Base-by-base conservation (phyloP, 2,113 vertebrate genomes). In the Microcebus ravelobensis region DNA sequence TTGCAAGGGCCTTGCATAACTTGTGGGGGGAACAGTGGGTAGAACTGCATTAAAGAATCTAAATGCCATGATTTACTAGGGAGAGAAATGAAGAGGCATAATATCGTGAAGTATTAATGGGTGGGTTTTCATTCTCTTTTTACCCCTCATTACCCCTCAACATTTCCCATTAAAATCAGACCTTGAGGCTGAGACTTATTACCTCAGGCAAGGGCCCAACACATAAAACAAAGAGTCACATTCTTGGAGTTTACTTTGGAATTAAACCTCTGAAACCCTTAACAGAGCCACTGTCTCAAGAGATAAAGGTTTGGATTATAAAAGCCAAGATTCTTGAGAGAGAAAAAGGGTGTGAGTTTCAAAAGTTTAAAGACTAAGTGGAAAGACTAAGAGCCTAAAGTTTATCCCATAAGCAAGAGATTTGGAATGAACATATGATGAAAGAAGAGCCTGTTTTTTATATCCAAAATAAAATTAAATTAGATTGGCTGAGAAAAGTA, bases 81-180 rank as follows among this genome's bases (percentile, higher is more conserved):
- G 67, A 95, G n/a, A 94, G 50, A 90, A 94, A 93, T 61, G 6
- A 65, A 95, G n/a, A 94, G 55, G 39, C 11, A 36, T 79, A 95
- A 79, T 94, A 91, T 91, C 50, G 77, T 91, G 61, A 92, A 94
- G 61, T 81, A 91, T 73, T 86, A 97, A 93, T 0, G 2, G 59
- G 95, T 91, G 34, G 3, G 67, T 95, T 96, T 97, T 95, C 73
- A 97, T 85, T 96, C 71, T 87, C 27, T 95, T 94, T 98, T 97
- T 94, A 93, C 31, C 39, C 85, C 89, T 92, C 89, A 96, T 96
- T 95, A 94, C 81, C 63, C 81, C 70, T 94, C 86, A 97, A 76
- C 29, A 82, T 95, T 96, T 84, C 71, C 81, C 82, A 95, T 91
- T 97, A 97, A 96, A 94, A 92, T 71, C 82, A 97, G 76, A 95